Evolutionary conservation across 2,797 vertebrate species (phyloP), one percentile per base, ranked within the genome.

Genomic region (Loriculus beryllinus): DNA sequence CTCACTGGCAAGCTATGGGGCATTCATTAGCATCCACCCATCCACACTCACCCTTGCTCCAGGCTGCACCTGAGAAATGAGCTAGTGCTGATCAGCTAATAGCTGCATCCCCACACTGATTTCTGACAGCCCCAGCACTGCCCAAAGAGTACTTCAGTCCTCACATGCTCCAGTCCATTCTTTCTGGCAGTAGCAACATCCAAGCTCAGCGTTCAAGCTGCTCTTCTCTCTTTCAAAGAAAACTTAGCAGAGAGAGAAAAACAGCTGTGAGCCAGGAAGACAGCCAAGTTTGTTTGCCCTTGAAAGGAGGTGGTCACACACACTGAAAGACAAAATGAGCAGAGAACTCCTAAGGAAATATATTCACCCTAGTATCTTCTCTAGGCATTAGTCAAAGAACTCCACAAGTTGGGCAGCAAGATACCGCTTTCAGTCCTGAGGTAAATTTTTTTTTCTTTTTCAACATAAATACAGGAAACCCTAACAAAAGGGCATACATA

Each of bases 201-300:
- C 65, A 51, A 84, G 54, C 65, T 81, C 70, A 40, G 65, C 3
- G 48, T 7, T 96, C 87, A 88, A 93, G 67, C 79, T 86, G 94
- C 67, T 95, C 62, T 42, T 93, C 87, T 91, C 93, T 63, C 67
- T 92, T 93, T 68, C 90, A 96, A 96, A 96, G 80, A 91, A 96
- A 96, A 96, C 82, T 85, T 33, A 62, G 40, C 56, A 23, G 63
- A 62, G 43, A 68, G 28, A 67, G 8, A 85, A 94, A 94, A 86
- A 77, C 88, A 92, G 49, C 91, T 92, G 93, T 45, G 64, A 90
- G 80, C 7, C 57, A 91, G 94, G 82, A 86, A 67, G 40, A 17
- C 20, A 51, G 93, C 79, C 82, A 92, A 95, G 88, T 96, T 92
- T 96, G 57, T 89, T 94, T 96, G 94, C 70, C 94, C 95, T 96